Evolutionary conservation across 2,113 vertebrate species (phyloP), one percentile per base, ranked within the genome.

Genomic region (Coracopsis vasa): DNA sequence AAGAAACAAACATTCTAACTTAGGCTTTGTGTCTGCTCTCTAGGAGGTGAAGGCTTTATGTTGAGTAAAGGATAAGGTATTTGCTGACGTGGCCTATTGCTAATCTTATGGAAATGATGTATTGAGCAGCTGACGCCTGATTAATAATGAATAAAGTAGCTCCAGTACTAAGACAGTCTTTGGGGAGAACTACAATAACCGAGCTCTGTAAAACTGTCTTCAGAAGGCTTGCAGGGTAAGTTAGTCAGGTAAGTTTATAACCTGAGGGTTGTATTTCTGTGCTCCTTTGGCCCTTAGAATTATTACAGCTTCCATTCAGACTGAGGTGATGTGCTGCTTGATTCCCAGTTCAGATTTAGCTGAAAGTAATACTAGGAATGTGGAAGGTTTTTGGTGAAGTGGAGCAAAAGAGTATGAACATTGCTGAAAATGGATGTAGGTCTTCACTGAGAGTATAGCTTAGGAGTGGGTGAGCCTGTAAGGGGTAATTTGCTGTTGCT

Each of bases 61-160:
- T 50, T 62, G 41, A 83, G 37, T 11, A 47, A 84, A 58, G 65
- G 61, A n/a, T 35, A 7, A 6, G 7, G 58, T 58, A 16, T 78
- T 71, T 86, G 33, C 64, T 86, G 45, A 66, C 10, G 37, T 67
- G 58, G 56, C 61, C 1, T 4, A 13, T 71, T 44, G 62, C 44
- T 86, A 9, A 64, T 80, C 42, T 51, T 86, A 80, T 31, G 58
- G 82, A 90, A 86, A 74, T 71, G 14, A 47, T 65, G 29, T 45
- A 37, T 56, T 33, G 80, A 96, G 72, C 70, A 85, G 86, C 88
- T 92, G 92, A 91, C 71, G 56, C 69, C 80, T 84, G 65, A 74
- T 94, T 86, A 95, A 91, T 93, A 94, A 88, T 93, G 45, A 80
- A 95, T 92, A 20, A 61, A 87, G 64, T 50, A 90, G 54, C 58